phyloP scores from a whole-genome alignment of 2,888 invertebrate genomes.

The Drosophila falleni region DNA sequence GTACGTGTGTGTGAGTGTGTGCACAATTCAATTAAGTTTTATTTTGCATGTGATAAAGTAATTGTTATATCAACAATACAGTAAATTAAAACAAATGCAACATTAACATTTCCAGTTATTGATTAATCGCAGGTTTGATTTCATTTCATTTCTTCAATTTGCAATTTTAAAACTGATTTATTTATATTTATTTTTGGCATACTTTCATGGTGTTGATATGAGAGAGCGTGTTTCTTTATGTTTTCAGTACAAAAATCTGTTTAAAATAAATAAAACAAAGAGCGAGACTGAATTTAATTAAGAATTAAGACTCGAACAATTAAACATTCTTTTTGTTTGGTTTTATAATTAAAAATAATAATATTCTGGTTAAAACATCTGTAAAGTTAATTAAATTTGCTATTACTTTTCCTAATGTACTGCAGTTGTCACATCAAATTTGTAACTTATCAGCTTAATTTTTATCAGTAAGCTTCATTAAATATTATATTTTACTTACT shows the following conservation, averaged over 20 bases:
- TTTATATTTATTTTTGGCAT: slow-evolving; percentile 38
- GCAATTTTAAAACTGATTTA: slow-evolving; percentile 14
- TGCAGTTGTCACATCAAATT: background rate
- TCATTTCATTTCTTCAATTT: slow-evolving; percentile 19
- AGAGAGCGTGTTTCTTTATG: slow-evolving; percentile 42
- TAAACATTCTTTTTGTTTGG: too few species aligned
- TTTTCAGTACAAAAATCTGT: slow-evolving; percentile 18
- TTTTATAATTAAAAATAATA: background rate
- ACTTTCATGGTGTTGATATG: slow-evolving; percentile 76
- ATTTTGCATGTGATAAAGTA: slow-evolving; percentile 20
- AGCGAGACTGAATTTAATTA: background rate
- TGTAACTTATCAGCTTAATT: slow-evolving; percentile 4
- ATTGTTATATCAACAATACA: slow-evolving; percentile 38
- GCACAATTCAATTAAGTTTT: slow-evolving; percentile 43
- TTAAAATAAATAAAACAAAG: background rate
- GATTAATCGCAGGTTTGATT: slow-evolving; percentile 59
- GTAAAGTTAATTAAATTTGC: too few species aligned
- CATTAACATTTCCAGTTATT: slow-evolving; percentile 49
- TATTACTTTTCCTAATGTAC: background rate
- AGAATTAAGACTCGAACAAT: too few species aligned
- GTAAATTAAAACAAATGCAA: slow-evolving; percentile 22
- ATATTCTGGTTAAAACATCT: background rate
- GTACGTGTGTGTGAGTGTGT: slow-evolving; percentile 1
- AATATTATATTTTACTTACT: slow-evolving; percentile 1
- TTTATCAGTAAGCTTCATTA: background rate